These are phyloP conservation scores for Steinernema hermaphroditum DNA, from an alignment of 2,888 invertebrate genomes.

Conservation along the genomic window DNA sequence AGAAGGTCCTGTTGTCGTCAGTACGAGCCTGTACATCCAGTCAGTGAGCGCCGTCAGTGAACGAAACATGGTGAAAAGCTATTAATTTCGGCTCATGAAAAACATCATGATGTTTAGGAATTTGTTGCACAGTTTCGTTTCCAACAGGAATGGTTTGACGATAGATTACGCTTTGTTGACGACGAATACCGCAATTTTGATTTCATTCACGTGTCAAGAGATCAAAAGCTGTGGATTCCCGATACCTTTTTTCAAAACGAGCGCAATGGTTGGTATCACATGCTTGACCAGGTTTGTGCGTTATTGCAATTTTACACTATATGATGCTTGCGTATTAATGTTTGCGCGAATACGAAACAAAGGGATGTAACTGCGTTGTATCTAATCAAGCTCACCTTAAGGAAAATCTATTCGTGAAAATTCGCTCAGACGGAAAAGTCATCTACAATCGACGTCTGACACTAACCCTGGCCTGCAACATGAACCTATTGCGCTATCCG, in stretches of 20 bases:
- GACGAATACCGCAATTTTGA: conserved; percentile 55
- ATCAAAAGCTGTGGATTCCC: conserved; percentile 64
- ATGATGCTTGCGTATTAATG: no score
- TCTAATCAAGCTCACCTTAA: no score
- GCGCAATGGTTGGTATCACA: conserved; percentile 64
- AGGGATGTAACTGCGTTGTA: no score
- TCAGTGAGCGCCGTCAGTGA: conserved; percentile 64
- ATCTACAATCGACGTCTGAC: conserved; percentile 64
- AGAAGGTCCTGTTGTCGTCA: conserved; percentile 61
- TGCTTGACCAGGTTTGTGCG: conserved; percentile 60
- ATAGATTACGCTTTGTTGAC: conserved; percentile 59
- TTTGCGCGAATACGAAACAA: no score
- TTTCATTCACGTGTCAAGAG: conserved; percentile 58
- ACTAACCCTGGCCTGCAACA: conserved; percentile 64
- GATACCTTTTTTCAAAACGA: conserved; percentile 55
- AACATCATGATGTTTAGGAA: conserved; percentile 49
- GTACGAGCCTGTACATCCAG: conserved; percentile 57
- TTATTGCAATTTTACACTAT: no score
- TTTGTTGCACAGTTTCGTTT: conserved; percentile 66
- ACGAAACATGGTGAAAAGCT: conserved; percentile 57
- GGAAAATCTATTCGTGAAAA: conserved; percentile 62
- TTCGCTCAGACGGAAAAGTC: conserved; percentile 63
- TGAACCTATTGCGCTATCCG: conserved; percentile 64
- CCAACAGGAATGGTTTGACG: conserved; percentile 66
- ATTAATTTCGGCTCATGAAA: background rate